A percentile compares a stretch with the other conserved stretches of the same genome.
These are phyloP conservation scores for Zalophus californianus DNA, from an alignment of 2,797 vertebrate genomes.

Conservation along the genomic window DNA sequence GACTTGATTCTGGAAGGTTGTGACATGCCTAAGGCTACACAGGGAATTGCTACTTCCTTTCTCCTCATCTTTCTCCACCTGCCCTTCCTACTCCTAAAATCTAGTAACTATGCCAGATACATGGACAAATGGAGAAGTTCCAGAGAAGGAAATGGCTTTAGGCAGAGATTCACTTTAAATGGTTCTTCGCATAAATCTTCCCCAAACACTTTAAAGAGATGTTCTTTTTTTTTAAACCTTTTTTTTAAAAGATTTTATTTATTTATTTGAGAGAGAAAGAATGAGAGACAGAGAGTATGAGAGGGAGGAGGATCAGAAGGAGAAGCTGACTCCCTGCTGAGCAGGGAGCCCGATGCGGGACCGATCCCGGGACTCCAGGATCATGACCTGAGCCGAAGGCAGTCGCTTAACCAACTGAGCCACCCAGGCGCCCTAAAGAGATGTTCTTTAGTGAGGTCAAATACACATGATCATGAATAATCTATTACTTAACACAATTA, in stretches of 20 bases:
- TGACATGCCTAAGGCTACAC: not conserved
- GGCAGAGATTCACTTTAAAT: conserved; percentile 10
- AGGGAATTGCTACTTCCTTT: not conserved
- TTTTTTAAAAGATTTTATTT: no score
- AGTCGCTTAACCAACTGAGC: no score
- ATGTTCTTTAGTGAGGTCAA: not conserved
- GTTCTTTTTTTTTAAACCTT: not conserved
- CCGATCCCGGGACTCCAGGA: no score
- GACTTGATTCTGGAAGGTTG: not conserved
- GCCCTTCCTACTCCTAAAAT: not conserved
- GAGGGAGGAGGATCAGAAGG: no score
- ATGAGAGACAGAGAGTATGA: no score
- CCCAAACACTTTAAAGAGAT: not conserved
- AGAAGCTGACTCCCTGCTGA: no score
- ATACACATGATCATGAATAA: not conserved
- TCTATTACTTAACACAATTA: not conserved
- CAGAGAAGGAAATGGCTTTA: not conserved
- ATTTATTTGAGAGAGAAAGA: no score
- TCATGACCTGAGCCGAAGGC: no score
- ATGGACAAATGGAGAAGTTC: not conserved
- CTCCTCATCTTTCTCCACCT: not conserved
- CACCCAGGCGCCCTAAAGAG: not conserved
- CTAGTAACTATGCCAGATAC: not conserved
- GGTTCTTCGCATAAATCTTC: conserved; percentile 2
- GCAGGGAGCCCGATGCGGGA: no score